phyloP scores from a whole-genome alignment of 2,797 vertebrate species.

The Melanotaenia boesemani region DNA sequence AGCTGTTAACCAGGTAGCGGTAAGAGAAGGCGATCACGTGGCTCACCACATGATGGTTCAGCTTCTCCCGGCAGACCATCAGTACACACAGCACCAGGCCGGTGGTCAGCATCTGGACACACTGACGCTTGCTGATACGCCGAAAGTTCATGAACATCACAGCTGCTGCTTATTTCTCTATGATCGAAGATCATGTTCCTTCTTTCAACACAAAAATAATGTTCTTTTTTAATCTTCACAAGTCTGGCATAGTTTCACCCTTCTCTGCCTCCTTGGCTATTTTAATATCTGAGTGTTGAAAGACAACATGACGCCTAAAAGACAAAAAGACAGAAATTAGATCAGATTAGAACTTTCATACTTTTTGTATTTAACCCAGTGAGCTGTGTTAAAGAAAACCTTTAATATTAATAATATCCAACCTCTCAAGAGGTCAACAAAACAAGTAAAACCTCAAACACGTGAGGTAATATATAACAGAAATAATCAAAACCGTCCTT shows the following conservation, averaged over 20 bases:
- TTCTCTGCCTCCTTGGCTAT: background rate
- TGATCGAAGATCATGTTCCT: background rate
- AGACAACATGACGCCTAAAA: slow-evolving; percentile 26
- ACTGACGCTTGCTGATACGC: slow-evolving; percentile 86
- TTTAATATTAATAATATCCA: too few relatives aligned
- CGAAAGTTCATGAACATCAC: slow-evolving; percentile 87
- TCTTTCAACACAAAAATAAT: slow-evolving; percentile 1
- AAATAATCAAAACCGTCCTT: too few relatives aligned
- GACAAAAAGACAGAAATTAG: background rate
- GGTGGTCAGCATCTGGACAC: slow-evolving; percentile 85
- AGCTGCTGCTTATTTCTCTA: too few relatives aligned
- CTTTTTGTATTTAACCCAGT: too few relatives aligned
- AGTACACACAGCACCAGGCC: slow-evolving; percentile 88
- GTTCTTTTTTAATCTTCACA: background rate
- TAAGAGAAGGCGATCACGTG: slow-evolving; percentile 92
- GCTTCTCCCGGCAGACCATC: slow-evolving; percentile 89
- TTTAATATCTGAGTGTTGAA: background rate
- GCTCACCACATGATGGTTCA: slow-evolving; percentile 83
- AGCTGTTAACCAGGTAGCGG: slow-evolving; percentile 90
- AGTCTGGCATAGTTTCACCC: background rate
- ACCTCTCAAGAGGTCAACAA: too few relatives aligned
- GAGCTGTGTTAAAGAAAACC: too few relatives aligned
- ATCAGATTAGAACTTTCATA: too few relatives aligned
- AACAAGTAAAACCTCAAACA: too few relatives aligned
- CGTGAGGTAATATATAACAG: too few relatives aligned